Evolutionary conservation across 2,888 invertebrate genomes (phyloP), one percentile per base, ranked within the genome.

Genomic region (Hetaerina titia): DNA sequence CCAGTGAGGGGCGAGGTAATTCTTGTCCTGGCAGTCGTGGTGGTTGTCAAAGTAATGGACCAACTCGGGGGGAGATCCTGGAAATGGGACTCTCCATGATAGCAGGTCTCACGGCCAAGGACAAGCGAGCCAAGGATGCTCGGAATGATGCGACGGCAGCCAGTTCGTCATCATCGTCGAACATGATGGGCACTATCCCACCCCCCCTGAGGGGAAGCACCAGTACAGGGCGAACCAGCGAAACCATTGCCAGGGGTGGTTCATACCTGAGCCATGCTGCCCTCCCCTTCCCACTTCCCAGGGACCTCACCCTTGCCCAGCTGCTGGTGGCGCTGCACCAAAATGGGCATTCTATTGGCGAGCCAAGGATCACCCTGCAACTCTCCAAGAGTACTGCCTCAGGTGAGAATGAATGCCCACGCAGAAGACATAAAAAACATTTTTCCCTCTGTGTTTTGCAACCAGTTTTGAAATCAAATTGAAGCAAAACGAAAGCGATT

Each of bases 91-190:
- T 98, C n/a, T 98, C 98, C 96, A 98, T 98, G 95, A 98, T 98
- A 17, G 99, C 99, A 94, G 98, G 98, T 94, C 98, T 98, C 95
- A 98, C 98, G 31, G 99, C 99, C 94, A 99, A 99, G 97, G 99
- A 99, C 96, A 99, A 99, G 96, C 97, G 99, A 89, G 98, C 98
- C 95, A 99, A 99, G 96, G 98, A 98, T 97, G 98, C 98, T 94
- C 98, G 98, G 97, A 98, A 98, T 96, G 89, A 95, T 96, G 95
- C 96, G 58, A 95, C 95, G 19, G 95, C 95, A 74, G 95, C 95
- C 97, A 97, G 96, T 97, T 95, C 95, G 96, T 45, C 96, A 96
- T 95, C 95, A 96, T 8, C 95, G 96, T 92, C 95, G 25, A 57
- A 58, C 25, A 31, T 45, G 31, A 19, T 31, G 19, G 90, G 90